Evolutionary conservation across 1,140 invertebrate genomes (phyloP), one percentile per base, ranked within the genome.

Genomic region (Aleiodes sp.): DNA sequence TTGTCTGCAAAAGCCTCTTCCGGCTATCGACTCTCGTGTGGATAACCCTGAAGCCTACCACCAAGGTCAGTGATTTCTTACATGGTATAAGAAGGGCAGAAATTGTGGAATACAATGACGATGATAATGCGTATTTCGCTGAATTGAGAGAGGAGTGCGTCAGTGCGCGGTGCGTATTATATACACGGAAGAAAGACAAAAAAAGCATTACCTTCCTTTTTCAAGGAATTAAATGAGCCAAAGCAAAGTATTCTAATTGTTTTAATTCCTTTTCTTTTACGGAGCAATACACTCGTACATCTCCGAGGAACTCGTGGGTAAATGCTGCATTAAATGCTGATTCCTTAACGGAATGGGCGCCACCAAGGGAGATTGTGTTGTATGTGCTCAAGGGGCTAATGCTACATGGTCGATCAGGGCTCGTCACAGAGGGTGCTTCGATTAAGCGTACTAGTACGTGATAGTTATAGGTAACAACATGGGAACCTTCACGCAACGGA

Each of bases 341-440:
- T 4, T 4, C 12, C 14, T 16, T 8, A 37, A 21, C 9, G 14
- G 59, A 26, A 52, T 43, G 46, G 46, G 46, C 21, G 46, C 19
- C 46, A 52, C 46, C 26, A n/a, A 35, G 65, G 57, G 65, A 61
- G 59, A 61, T 35, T 16, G 59, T 21, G n/a, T n/a, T n/a, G 35
- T 21, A 61, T 61, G 33, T 14, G 33, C 39, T 52, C 37, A 65
- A 59, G 62, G 19, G 59, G 31, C 28, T 61, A 65, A 65, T 43
- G 37, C 56, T 43, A 63, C 64, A 41, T 28, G 65, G 35, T 69
- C 67, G 57, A 72, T 72, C 65, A 67, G 61, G 33, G 68, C 52
- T 63, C 72, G 72, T 73, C 72, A 73, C 72, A 73, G 69, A 71
- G 68, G 69, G 69, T 71, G 69, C 69, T 63, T 71, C 69, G 65